These are phyloP conservation scores for Diabrotica virgifera DNA, from an alignment of 1,140 invertebrate genomes.

Conservation along the genomic window DNA sequence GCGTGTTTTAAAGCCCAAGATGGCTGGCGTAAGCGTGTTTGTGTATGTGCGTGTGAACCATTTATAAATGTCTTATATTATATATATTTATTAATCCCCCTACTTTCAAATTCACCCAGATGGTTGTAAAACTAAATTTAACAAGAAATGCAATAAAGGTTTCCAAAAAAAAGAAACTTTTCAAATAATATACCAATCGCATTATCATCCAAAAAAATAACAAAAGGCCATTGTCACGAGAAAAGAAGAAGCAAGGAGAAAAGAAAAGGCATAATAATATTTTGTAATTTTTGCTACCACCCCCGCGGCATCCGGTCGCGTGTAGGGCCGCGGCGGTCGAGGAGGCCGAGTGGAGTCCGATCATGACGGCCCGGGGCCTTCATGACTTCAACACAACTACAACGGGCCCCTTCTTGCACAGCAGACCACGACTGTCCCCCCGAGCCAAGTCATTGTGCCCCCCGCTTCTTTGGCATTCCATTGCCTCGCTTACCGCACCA, in stretches of 20 bases:
- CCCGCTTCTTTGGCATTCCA: conserved; percentile 19
- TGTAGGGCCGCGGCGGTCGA: conserved; percentile 23
- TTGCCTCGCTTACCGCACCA: not conserved
- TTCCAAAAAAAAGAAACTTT: no score
- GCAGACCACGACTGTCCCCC: conserved; percentile 42
- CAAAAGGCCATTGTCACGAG: conserved; percentile 1
- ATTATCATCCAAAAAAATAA: not conserved
- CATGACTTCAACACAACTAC: conserved; percentile 31
- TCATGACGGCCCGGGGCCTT: conserved; percentile 42
- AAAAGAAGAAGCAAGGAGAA: not conserved
- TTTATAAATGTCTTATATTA: no score
- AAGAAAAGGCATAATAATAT: conserved; percentile 11
- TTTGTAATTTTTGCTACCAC: conserved; percentile 29
- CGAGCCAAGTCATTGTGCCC: conserved; percentile 39
- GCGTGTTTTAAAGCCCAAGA: no score
- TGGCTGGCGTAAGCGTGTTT: no score
- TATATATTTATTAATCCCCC: no score
- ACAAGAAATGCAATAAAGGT: no score
- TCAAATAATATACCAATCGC: conserved; percentile 16
- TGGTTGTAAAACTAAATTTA: no score
- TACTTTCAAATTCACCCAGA: no score
- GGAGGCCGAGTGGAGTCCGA: conserved; percentile 26
- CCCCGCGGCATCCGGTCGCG: conserved; percentile 45
- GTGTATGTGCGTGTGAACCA: no score
- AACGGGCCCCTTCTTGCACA: conserved; percentile 34